phyloP scores from a whole-genome alignment of 30 jellyfish, hydroid and myxozoan species.

The Hydractinia symbiolongicarpus region DNA sequence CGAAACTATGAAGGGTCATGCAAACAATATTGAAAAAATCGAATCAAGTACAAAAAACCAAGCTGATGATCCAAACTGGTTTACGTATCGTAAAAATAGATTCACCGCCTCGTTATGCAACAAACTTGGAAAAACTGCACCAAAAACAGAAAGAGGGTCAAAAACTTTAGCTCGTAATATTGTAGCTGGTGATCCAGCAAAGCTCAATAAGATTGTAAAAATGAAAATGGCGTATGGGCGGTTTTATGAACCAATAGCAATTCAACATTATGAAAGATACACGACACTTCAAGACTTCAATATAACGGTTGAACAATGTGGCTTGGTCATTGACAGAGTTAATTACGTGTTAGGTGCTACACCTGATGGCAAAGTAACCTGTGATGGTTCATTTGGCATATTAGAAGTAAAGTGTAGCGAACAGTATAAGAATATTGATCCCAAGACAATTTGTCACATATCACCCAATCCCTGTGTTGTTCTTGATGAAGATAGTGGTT shows the following conservation, averaged over 20 bases:
- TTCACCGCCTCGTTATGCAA: too few species aligned
- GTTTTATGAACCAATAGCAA: constrained; percentile 23
- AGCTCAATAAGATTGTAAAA: constrained; percentile 6
- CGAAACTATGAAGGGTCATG: too few species aligned
- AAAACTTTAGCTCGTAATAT: constrained; percentile 13
- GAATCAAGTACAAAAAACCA: too few species aligned
- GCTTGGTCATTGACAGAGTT: constrained; percentile 15
- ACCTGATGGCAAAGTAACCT: constrained; percentile 14
- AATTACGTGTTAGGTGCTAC: constrained; percentile 17
- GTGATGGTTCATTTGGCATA: constrained; percentile 15
- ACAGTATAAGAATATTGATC: constrained; percentile 17
- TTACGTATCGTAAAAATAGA: too few species aligned
- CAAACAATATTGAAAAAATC: too few species aligned
- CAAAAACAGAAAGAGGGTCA: too few species aligned
- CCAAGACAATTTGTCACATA: constrained; percentile 5
- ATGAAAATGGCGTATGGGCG: constrained; percentile 20
- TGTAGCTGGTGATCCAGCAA: not conserved
- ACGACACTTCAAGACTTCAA: not conserved
- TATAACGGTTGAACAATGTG: constrained; percentile 21
- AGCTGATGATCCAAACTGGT: too few species aligned
- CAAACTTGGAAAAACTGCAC: too few species aligned
- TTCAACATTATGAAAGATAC: constrained; percentile 11
- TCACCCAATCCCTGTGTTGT: constrained; percentile 13
- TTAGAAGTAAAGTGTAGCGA: constrained; percentile 9
- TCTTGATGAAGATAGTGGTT: constrained; percentile 2